Percentiles rank a stretch among this genome's conserved stretches.
These are phyloP conservation scores for Alethe castanea DNA, from an alignment of 2,113 vertebrate genomes.

Conservation along the genomic window DNA sequence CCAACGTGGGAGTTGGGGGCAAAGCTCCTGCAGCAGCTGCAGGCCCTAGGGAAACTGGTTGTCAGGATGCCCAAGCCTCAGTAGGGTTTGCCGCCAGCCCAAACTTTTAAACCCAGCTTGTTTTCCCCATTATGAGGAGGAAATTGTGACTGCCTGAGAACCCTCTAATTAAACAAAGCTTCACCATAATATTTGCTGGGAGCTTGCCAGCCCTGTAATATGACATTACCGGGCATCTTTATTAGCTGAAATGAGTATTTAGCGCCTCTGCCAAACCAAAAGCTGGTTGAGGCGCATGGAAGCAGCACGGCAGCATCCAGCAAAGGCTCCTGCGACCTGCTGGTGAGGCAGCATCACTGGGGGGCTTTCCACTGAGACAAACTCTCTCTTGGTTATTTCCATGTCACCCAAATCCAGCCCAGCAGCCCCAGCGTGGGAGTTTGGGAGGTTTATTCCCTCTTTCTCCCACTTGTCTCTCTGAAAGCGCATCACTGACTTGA, in stretches of 20 bases:
- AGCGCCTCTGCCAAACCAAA: background rate
- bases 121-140: background rate
- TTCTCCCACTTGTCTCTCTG: background rate
- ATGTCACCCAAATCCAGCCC: background rate
- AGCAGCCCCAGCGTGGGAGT: rapidly evolving
- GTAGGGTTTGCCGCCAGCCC: background rate
- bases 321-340: background rate
- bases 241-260: constrained; percentile 8
- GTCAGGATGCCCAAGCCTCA: rapidly evolving
- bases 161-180: constrained; percentile 44
- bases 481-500: background rate
- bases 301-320: background rate
- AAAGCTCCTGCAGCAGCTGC: background rate
- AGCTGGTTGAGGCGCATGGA: background rate
- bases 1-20: background rate
- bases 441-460: background rate
- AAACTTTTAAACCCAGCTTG: background rate
- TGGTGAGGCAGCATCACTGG: background rate
- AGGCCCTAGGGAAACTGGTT: background rate
- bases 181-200: background rate
- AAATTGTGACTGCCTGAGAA: background rate
- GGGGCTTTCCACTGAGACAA: background rate
- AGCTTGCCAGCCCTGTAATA: background rate
- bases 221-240: background rate
- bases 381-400: background rate